Evolutionary conservation across 2,888 invertebrate species (phyloP).

Genomic region (Acleris laterana): DNA sequence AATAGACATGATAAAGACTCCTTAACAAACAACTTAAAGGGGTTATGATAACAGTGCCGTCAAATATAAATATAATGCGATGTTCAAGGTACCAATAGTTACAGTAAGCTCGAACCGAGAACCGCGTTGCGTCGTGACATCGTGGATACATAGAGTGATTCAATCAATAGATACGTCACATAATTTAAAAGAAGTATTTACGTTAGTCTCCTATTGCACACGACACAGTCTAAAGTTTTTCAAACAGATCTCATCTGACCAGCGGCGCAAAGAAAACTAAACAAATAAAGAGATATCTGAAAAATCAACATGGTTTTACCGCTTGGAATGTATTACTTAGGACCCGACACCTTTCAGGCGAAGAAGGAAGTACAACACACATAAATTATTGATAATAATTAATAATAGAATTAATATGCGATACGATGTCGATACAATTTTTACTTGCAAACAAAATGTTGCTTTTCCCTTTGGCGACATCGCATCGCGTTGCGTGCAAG

Average conservation of each 20-base stretch:
- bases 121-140: conserved; percentile 55
- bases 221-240: conserved; percentile 62
- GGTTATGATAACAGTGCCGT: conserved; percentile 80
- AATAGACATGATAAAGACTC: conserved; percentile 82
- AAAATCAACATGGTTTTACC: conserved; percentile 79
- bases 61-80: conserved; percentile 76
- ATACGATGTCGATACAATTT: conserved; percentile 35
- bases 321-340: conserved; percentile 80
- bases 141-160: conserved; percentile 33
- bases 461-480: conserved; percentile 2
- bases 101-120: conserved; percentile 75
- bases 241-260: conserved; percentile 77
- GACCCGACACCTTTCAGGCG: conserved; percentile 83
- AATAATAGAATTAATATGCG: conserved; percentile 22
- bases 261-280: conserved; percentile 44
- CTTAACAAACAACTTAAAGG: conserved; percentile 82
- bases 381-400: conserved; percentile 44
- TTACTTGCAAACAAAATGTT: neutral
- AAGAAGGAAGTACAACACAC: conserved; percentile 62
- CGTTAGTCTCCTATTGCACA: conserved; percentile 42
- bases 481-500: conserved; percentile 40
- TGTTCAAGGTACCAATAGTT: conserved; percentile 74
- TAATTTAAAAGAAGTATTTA: conserved; percentile 37
- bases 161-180: conserved; percentile 37
- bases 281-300: conserved; percentile 54